Evolutionary conservation across 2,888 invertebrate genomes (phyloP).

Genomic region (Tinea semifulvella): DNA sequence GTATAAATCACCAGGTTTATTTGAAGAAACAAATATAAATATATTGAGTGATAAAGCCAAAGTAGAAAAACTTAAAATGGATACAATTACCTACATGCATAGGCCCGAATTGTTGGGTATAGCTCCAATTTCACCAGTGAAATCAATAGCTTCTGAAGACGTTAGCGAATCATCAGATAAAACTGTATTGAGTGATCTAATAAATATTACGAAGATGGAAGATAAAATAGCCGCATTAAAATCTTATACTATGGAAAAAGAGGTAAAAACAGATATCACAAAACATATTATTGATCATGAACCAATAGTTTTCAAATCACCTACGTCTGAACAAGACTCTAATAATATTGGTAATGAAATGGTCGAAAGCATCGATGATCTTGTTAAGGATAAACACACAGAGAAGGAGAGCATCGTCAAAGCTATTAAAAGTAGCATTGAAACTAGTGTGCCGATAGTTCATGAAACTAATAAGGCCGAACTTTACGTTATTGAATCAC

Average conservation of each 20-base stretch:
- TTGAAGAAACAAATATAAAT: constrained; percentile 34
- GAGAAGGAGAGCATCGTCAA: background rate
- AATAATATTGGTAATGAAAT: background rate
- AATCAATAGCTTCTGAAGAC: constrained; percentile 60
- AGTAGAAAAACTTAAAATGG: background rate
- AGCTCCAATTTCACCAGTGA: constrained; percentile 34
- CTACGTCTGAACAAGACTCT: too few relatives aligned
- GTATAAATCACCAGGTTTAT: constrained; percentile 37
- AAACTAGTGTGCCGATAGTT: background rate
- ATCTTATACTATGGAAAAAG: too few relatives aligned
- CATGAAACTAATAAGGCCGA: background rate
- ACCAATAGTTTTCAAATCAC: too few relatives aligned
- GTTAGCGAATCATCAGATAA: constrained; percentile 53
- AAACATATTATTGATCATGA: too few relatives aligned
- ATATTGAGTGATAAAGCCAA: background rate
- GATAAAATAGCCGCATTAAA: too few relatives aligned
- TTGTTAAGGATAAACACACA: background rate
- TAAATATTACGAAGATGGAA: too few relatives aligned
- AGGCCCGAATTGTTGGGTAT: constrained; percentile 29
- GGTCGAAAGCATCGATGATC: background rate
- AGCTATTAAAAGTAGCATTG: background rate
- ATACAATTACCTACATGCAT: too few relatives aligned
- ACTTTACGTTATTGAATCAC: background rate
- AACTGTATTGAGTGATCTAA: constrained; percentile 50
- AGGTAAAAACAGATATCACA: too few relatives aligned